Evolutionary conservation across 2,113 vertebrate species (phyloP), one percentile per base, ranked within the genome.

Genomic region (Melanerpes aurifrons): DNA sequence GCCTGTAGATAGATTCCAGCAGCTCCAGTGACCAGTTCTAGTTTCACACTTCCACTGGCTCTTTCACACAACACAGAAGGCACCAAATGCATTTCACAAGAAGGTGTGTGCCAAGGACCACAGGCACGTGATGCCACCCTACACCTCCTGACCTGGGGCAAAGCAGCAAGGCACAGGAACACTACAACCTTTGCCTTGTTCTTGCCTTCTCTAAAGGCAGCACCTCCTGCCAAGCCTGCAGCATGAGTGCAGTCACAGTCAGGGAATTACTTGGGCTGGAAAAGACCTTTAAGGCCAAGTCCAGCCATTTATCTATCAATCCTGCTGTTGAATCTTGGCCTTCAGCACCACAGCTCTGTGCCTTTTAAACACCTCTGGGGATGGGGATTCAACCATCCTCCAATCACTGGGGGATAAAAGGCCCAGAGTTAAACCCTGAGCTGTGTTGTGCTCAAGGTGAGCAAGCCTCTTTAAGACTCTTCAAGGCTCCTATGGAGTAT

Each of bases 61-160:
- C 4, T 29, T 64, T 40, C 54, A 53, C 79, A 74, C 43, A 9
- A 45, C 13, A 53, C 0, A 45, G 57, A 63, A 53, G 25, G 3
- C 8, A 58, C 1, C 50, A 9, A 5, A 75, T 73, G 1, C 1
- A 14, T 12, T 2, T 2, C 2, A 29, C 0, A 2, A 37, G 71
- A 35, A 47, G 12, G 4, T 0, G 3, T 1, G 13, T 28, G 62
- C 48, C 59, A 15, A 35, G 29, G 29, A 8, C 12, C 72, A 10
- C 15, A 5, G 61, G 28, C n/a, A 47, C 14, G 1, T 0, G 29
- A 31, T 7, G 31, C 2, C 45, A 32, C 14, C n/a, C n/a, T 4
- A 4, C 31, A 6, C 53, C 40, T 47, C 48, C 7, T 3, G 5
- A 1, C 31, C 3, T 25, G 76, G 76, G 32, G 12, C 26, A 48